Percentiles rank a stretch among this genome's conserved stretches.
Evolutionary conservation across 2,797 vertebrate genomes (phyloP).

Genomic region (Rhadinocentrus ornatus): DNA sequence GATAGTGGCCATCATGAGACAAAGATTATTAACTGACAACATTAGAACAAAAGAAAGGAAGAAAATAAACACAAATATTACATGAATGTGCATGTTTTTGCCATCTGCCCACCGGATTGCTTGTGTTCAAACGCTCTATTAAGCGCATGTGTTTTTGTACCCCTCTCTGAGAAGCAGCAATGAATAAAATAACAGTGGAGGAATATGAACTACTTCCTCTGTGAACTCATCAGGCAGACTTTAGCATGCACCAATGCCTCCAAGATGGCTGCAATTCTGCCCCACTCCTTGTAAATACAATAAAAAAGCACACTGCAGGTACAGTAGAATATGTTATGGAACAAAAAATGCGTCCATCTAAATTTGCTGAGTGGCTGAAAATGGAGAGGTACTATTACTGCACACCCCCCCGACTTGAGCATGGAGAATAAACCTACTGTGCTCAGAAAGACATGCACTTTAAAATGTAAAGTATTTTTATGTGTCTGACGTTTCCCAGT

Average conservation of each 20-base stretch:
- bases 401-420: neutral
- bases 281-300: slow-evolving; percentile 34
- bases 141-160: slow-evolving; percentile 20
- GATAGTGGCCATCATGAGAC: slow-evolving; percentile 34
- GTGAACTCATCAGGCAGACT: slow-evolving; percentile 70
- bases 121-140: slow-evolving; percentile 16
- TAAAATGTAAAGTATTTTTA: slow-evolving; percentile 5
- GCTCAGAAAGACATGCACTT: slow-evolving; percentile 1
- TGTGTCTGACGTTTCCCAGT: slow-evolving; percentile 1
- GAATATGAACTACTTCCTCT: slow-evolving; percentile 68
- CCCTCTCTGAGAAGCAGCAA: slow-evolving; percentile 57
- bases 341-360: slow-evolving; percentile 6
- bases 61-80: neutral
- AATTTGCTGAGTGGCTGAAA: slow-evolving; percentile 13
- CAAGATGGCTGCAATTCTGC: slow-evolving; percentile 59
- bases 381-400: neutral
- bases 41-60: neutral
- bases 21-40: slow-evolving; percentile 24
- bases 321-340: slow-evolving; percentile 18
- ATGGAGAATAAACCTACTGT: slow-evolving; percentile 22
- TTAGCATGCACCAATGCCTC: slow-evolving; percentile 64
- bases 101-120: slow-evolving; percentile 31
- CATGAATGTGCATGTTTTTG: slow-evolving; percentile 15
- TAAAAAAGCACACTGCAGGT: slow-evolving; percentile 44
- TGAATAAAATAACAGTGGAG: slow-evolving; percentile 74